Evolutionary conservation across 2,797 vertebrate species (phyloP), one percentile per base, ranked within the genome.

Genomic region (Darevskia nairensis): DNA sequence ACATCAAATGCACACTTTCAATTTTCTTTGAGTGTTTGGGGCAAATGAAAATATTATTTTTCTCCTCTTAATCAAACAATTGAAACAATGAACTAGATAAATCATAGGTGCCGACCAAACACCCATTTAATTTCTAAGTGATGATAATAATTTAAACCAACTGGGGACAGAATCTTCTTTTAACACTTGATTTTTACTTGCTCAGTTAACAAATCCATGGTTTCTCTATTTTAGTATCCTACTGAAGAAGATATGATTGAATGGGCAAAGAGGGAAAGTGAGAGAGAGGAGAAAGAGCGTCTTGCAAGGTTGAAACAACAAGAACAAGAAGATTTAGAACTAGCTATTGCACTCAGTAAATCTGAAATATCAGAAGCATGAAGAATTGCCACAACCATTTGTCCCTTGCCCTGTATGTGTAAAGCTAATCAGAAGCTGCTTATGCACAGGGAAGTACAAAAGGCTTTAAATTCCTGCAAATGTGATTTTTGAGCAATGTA

Each of bases 171-270:
- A 75, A 66, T 64, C 71, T 27, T 66, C 21, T 59, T 64, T 78
- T 61, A 76, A 82, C 83, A 46, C 86, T 90, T 64, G 3, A 44
- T 13, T 4, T 72, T 46, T 75, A 59, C 7, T 81, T 92, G 15
- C 77, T 41, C 9, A 81, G 8, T 89, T 89, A 81, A 88, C 94
- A 82, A 88, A 94, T 90, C 25, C 71, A 32, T 1, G 76, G 61
- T 15, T 94, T 95, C 92, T 95, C 19, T 97, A 81, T 94, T 96
- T 92, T 97, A 99, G 98, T 99, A 99, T 96, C 98, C 98, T 46
- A 99, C 98, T 95, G 99, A 99, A 95, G 99, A 99, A 96, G 98
- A 99, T 96, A 98, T 99, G 98, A 99, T 99, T 94, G 99, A 99
- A 95, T 99, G 99, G 99, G 99, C 98, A 91, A 99, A 99, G 96